Percentiles rank a stretch among this genome's conserved stretches.
Conservation (phyloP, 2,113 vertebrate genomes). For the Triplophysa tibetana region DNA sequence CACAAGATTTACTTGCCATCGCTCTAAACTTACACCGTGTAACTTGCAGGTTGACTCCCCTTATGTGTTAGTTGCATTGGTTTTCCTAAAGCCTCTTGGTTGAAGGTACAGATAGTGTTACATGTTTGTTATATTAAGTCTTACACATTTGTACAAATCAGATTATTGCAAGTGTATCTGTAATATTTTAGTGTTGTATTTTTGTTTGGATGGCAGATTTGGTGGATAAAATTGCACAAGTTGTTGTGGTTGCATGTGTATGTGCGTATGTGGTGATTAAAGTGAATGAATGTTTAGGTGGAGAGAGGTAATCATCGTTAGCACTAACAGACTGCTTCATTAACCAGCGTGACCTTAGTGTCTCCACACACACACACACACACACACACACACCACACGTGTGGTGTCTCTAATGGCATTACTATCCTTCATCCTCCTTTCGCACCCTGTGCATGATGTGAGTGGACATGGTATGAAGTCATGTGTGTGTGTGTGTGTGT, state of each 20-base stretch:
- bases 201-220: too few species aligned
- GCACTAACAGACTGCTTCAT: conserved; percentile 55
- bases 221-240: not conserved
- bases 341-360: conserved; percentile 61
- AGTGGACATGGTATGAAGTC: conserved; percentile 57
- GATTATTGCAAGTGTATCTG: too few species aligned
- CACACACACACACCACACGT: not conserved
- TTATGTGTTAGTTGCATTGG: too few species aligned
- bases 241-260: not conserved
- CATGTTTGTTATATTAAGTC: too few species aligned
- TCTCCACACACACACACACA: conserved; percentile 27
- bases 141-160: too few species aligned
- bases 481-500: conserved; percentile 54
- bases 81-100: not conserved
- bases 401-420: not conserved
- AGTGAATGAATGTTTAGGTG: conserved; percentile 8
- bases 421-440: conserved; percentile 19
- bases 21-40: too few species aligned
- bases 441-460: not conserved
- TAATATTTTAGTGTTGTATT: too few species aligned
- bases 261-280: conserved; percentile 20
- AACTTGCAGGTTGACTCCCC: too few species aligned
- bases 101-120: too few species aligned
- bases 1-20: too few species aligned
- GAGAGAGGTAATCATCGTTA: conserved; percentile 56